These are phyloP conservation scores for Meloidogyne floridensis DNA, from an alignment of 1,140 invertebrate genomes.

Conservation along the genomic window DNA sequence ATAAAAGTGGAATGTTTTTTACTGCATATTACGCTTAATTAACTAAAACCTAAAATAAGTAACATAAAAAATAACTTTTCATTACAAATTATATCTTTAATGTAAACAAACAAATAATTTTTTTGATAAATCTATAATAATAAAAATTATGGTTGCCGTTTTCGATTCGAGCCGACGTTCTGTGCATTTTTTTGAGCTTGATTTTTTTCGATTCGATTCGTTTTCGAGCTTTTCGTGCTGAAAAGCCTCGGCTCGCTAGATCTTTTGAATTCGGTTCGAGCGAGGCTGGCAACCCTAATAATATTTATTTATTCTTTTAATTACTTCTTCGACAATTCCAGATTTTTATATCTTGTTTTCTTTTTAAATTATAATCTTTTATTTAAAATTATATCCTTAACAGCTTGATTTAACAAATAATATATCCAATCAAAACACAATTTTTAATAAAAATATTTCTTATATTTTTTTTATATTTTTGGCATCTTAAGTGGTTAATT, in stretches of 20 bases:
- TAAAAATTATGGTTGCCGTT: not conserved
- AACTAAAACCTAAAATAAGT: not conserved
- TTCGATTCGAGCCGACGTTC: too few species aligned
- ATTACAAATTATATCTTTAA: not conserved
- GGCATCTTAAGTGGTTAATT: not conserved
- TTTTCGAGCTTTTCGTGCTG: too few species aligned
- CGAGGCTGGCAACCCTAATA: too few species aligned
- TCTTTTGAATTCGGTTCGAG: too few species aligned
- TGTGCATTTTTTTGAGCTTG: too few species aligned
- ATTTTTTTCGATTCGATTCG: too few species aligned
- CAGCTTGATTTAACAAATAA: not conserved
- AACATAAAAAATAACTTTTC: not conserved
- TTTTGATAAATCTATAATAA: not conserved
- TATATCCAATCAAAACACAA: slow-evolving; percentile 1
- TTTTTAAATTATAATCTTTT: not conserved
- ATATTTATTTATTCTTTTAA: too few species aligned
- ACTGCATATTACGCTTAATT: not conserved
- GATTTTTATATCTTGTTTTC: not conserved
- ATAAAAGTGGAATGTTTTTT: not conserved
- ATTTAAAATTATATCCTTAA: too few species aligned
- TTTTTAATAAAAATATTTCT: not conserved
- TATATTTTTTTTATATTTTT: slow-evolving; percentile 1
- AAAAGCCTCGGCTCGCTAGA: too few species aligned
- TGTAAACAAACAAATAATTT: not conserved
- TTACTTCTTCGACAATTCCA: too few species aligned